These are phyloP conservation scores for Unio pictorum DNA, from an alignment of 2,888 invertebrate genomes.

Conservation along the genomic window DNA sequence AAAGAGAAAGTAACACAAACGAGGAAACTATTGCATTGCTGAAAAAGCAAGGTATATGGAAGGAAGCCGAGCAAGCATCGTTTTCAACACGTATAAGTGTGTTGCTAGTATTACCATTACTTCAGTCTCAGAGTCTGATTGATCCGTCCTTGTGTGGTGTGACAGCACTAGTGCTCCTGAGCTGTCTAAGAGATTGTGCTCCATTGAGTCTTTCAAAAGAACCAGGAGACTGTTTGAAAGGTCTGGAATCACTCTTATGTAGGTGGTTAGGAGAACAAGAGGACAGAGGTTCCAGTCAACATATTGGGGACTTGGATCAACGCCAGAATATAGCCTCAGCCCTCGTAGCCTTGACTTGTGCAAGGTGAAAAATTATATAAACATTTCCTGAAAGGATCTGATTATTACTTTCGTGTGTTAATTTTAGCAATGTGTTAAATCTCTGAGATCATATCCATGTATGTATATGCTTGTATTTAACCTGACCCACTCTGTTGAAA, in stretches of 20 bases:
- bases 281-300: constrained; percentile 20
- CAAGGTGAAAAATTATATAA: constrained; percentile 52
- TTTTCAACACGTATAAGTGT: constrained; percentile 70
- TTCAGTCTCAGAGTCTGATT: constrained; percentile 69
- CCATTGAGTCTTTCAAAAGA: constrained; percentile 68
- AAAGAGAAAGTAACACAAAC: constrained; percentile 53
- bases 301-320: constrained; percentile 45
- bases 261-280: constrained; percentile 67
- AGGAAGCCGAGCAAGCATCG: constrained; percentile 66
- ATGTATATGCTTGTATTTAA: too few species aligned
- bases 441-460: too few species aligned
- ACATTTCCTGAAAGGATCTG: neutral
- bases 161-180: constrained; percentile 65
- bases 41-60: constrained; percentile 67
- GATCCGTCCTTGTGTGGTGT: constrained; percentile 66
- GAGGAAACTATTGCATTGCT: constrained; percentile 65
- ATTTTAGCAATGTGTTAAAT: too few species aligned
- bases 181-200: constrained; percentile 67
- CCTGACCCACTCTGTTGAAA: too few species aligned
- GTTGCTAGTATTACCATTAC: constrained; percentile 66
- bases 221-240: constrained; percentile 69
- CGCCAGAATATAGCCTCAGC: constrained; percentile 65
- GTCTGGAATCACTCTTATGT: constrained; percentile 66
- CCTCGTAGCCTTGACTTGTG: constrained; percentile 68
- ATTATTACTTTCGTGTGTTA: neutral